Base-by-base conservation (phyloP, 2,888 invertebrate genomes). In the Seira sanloemensis region DNA sequence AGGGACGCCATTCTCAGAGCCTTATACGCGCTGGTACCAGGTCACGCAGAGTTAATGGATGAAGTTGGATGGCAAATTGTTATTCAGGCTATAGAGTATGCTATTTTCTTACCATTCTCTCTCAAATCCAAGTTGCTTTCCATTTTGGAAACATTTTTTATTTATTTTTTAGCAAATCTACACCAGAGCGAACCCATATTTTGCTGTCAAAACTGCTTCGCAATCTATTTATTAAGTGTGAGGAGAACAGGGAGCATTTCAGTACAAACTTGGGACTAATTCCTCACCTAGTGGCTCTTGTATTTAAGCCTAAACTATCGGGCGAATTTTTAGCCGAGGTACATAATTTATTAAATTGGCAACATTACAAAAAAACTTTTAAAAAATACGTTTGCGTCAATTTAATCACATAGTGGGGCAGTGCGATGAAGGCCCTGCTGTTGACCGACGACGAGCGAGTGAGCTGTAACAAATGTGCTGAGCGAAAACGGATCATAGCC, bases 191-290 rank as follows among this genome's bases (percentile, higher is more conserved):
- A 12, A 87, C 86, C 1, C 79, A 76, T 23, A 86, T 87, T 25
- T 26, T 83, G 1, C 80, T 75, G 0, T 27, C 87, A 1, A 86
- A 86, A 54, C 54, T 87, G 1, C 78, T 89, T 62, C 78, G 87
- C n/a, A 87, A 88, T 72, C 67, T 88, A 9, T 89, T 86, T 72
- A 85, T 86, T 21, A 86, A 86, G 50, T 83, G 84, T 16, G 89
- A 89, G 69, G 69, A 68, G 27, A 88, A 88, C 68, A 85, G 89
- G 66, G 88, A 87, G 24, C 58, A 74, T 2, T 83, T 89, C 58
- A 69, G 80, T 7, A 78, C 67, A 65, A 75, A 83, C 21, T 46
- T 65, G n/a, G 54, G 80, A 1, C 23, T 86, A 12, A 23, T 86
- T 50, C 76, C 75, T 0, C 80, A 84, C 9, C 78, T 88, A 2